Base-by-base conservation (phyloP, 2,888 invertebrate genomes). In the Entomobrya proxima region DNA sequence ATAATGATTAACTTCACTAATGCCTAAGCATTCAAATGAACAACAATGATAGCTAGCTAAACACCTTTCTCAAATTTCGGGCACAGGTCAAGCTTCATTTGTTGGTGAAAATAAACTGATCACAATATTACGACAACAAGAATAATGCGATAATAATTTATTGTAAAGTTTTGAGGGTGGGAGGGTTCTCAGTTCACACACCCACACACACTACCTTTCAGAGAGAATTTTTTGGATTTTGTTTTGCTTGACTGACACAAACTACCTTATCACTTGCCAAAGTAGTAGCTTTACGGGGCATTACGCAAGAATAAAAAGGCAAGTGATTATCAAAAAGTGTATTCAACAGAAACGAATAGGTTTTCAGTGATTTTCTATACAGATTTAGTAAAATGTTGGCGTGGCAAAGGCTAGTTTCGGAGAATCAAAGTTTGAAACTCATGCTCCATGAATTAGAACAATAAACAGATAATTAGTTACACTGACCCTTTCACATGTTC, bases 51-150 rank as follows among this genome's bases (percentile, higher is more conserved):
- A 44, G 37, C n/a, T n/a, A n/a, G n/a, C n/a, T 75, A 61, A 82
- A 18, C 64, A 50, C 75, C 52, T 64, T 76, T 76, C 24, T 24
- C 55, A 55, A 75, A 64, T 32, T 55, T 78, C 24, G 69, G 40
- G 75, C 77, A 69, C 44, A 84, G 69, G 84, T 78, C 84, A 84
- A 78, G 84, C 72, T 40, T 84, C 84, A 69, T 77, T 84, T 78
- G 69, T 37, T 84, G 37, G 27, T 40, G 4, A 74, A n/a, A 50
- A 74, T 74, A 24, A 74, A 50, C 50, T 30, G 50, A 30, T 74
- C 74, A 74, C 11, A 72, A 44, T 47, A 72, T 69, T 40, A 15
- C 21, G 15, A 40, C 44, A 40, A 40, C 44, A 40, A 40, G n/a
- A n/a, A n/a, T n/a, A n/a, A n/a, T n/a, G n/a, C 21, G 37, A 21